phyloP scores from a whole-genome alignment of 2,113 vertebrate species.

The Uria lomvia region DNA sequence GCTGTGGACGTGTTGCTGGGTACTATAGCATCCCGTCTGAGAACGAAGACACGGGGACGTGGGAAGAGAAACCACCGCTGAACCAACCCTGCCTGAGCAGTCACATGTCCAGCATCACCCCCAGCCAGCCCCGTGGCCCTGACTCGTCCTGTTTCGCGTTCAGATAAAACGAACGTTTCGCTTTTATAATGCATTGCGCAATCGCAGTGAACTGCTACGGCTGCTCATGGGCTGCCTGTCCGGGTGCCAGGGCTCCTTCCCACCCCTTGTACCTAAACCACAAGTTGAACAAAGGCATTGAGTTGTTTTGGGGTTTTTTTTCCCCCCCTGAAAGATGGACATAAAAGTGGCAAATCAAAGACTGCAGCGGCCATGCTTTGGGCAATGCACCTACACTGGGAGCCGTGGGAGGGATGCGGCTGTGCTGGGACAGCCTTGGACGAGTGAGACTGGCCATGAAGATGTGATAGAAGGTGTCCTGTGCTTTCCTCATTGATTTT shows the following conservation, averaged over 20 bases:
- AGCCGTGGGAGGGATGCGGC: background rate
- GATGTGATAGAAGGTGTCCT: background rate
- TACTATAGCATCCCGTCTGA: background rate
- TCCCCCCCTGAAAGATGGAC: background rate
- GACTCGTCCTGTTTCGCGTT: background rate
- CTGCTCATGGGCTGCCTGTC: background rate
- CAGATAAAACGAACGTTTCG: background rate
- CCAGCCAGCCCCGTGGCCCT: background rate
- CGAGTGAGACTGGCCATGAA: background rate
- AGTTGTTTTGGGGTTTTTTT: background rate
- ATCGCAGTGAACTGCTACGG: background rate
- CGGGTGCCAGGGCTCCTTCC: background rate
- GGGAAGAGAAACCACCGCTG: background rate
- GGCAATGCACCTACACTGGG: background rate
- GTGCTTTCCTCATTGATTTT: background rate
- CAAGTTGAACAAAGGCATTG: background rate
- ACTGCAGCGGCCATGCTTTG: fast-evolving
- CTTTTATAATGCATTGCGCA: background rate
- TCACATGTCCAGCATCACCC: background rate
- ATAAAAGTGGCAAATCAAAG: background rate
- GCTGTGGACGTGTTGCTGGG: background rate
- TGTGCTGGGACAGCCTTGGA: background rate
- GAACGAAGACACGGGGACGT: fast-evolving
- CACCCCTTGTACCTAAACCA: background rate
- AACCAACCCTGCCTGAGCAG: background rate